Conservation (phyloP, 1,140 invertebrate genomes). For the Pogonus chalceus region DNA sequence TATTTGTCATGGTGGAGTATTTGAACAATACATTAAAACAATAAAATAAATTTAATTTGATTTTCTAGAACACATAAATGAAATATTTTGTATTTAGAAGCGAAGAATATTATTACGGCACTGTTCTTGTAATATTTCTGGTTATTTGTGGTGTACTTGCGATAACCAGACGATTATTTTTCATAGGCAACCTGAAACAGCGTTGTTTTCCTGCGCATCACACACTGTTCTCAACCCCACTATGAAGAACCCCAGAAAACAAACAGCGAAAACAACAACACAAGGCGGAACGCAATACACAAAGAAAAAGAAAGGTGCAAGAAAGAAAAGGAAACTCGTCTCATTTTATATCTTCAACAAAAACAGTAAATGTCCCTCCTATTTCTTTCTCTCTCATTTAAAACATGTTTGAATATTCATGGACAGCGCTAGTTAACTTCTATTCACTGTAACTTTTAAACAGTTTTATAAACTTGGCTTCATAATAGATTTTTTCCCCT, state of each 20-base stretch:
- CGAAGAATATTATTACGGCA: too few relatives aligned
- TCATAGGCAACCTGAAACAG: too few relatives aligned
- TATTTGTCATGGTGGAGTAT: too few relatives aligned
- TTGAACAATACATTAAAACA: too few relatives aligned
- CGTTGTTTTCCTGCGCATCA: too few relatives aligned
- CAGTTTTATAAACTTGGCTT: constrained; percentile 3
- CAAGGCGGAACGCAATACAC: not conserved
- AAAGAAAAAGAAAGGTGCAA: not conserved
- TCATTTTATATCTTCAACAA: too few relatives aligned
- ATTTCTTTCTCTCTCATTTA: not conserved
- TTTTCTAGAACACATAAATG: too few relatives aligned
- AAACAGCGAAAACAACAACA: not conserved
- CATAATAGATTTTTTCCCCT: constrained; percentile 5
- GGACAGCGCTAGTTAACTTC: not conserved
- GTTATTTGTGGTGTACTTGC: not conserved
- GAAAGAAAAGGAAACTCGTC: too few relatives aligned
- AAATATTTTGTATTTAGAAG: too few relatives aligned
- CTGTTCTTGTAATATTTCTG: constrained; percentile 6
- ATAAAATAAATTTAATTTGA: too few relatives aligned
- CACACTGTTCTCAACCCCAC: not conserved
- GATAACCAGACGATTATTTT: constrained; percentile 4
- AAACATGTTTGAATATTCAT: constrained; percentile 1
- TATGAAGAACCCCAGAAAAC: not conserved
- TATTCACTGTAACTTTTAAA: constrained; percentile 4
- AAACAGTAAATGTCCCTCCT: not conserved